A percentile compares a stretch with the other conserved stretches of the same genome.
Evolutionary conservation across 2,113 vertebrate species (phyloP).

Genomic region (Megaceryle maxima): DNA sequence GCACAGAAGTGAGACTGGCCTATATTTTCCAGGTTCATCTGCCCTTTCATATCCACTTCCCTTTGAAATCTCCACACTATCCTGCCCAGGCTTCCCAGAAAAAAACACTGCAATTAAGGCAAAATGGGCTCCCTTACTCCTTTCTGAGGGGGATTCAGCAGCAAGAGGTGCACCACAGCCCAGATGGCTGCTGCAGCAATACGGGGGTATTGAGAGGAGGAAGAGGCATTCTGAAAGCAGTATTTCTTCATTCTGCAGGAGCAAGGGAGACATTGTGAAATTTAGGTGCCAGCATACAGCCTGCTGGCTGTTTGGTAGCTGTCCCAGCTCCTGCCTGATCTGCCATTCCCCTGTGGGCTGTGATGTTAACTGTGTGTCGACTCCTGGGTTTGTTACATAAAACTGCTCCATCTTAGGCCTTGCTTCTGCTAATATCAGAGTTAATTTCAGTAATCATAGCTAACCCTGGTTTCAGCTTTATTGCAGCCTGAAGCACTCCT

Average conservation of each 20-base stretch:
- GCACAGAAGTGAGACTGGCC: no score
- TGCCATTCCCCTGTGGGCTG: fast-evolving
- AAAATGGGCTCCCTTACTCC: background rate
- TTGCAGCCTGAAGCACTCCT: background rate
- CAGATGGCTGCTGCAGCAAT: background rate
- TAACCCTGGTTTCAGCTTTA: background rate
- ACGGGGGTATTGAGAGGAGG: background rate
- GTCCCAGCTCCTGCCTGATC: background rate
- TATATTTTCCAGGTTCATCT: no score
- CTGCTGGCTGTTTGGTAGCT: fast-evolving
- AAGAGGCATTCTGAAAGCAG: background rate
- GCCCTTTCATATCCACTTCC: fast-evolving
- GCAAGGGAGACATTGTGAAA: background rate
- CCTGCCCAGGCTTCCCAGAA: background rate
- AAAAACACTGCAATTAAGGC: background rate
- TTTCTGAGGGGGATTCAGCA: background rate
- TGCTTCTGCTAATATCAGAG: background rate
- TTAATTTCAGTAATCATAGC: background rate
- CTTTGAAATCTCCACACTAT: background rate
- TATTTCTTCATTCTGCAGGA: background rate
- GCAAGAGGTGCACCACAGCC: background rate
- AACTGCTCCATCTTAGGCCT: background rate
- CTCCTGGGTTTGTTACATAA: background rate
- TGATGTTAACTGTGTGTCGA: background rate
- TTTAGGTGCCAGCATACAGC: background rate